Base-by-base conservation (phyloP, 2,888 invertebrate species). In the Iphiclides podalirius region DNA sequence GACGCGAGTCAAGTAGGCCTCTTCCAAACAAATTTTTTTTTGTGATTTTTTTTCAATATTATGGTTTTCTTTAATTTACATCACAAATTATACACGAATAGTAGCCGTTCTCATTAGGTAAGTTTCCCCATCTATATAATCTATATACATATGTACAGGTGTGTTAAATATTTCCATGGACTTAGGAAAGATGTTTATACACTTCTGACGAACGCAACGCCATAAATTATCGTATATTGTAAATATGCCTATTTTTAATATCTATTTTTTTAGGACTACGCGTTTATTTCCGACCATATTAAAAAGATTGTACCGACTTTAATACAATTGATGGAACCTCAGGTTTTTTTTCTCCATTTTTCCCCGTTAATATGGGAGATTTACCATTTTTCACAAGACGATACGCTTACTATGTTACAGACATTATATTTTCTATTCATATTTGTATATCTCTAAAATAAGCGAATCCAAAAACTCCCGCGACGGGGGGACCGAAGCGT, bases 91-190 rank as follows among this genome's bases (percentile, higher is more conserved):
- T 67, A 77, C 60, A 73, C 63, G 66, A 74, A 76, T 65, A 72
- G 59, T 75, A 78, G 76, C 74, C 66, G 66, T 72, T 66, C 66
- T 43, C 49, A 13, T 52, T 55, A 64, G 74, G 72, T 76, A 75
- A 75, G 75, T 58, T 52, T 63, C 67, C 63, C 67, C 63, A 52
- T 52, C 39, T 40, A 49, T 50, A 46, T 52, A 70, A 68, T 71
- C 60, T 80, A 81, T 82, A 66, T 80, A 86, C 83, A 84, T 83
- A 84, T 87, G 61, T 85, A 85, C 84, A 85, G 57, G 63, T 72
- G 67, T 58, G 63, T 64, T 69, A 11, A 63, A 40, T 40, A 49
- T 61, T 64, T 60, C 64, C 66, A 70, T 67, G 72, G 74, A 77
- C 71, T 71, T 70, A 65, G 65, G 62, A 59, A 62, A 63, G 57